phyloP scores from a whole-genome alignment of 2,113 vertebrate genomes.

The Carlito syrichta region DNA sequence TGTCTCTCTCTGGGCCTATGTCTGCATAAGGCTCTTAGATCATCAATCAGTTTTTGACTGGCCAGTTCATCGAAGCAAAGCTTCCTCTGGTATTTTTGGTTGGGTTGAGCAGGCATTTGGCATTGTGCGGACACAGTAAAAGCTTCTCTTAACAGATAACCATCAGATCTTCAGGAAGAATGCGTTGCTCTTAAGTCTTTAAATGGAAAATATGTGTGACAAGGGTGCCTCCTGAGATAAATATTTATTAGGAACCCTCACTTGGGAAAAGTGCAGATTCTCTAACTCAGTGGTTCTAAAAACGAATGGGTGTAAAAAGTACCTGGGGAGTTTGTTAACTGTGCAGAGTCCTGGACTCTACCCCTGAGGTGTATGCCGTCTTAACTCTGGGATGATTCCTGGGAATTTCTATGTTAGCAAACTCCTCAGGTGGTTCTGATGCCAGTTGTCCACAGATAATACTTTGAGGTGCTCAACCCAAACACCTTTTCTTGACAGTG shows the following conservation, averaged over 20 bases:
- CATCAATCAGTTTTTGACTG: conserved; percentile 50
- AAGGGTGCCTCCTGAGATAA: neutral
- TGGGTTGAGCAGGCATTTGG: neutral
- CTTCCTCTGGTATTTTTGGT: neutral
- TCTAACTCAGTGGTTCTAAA: neutral
- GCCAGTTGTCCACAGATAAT: neutral
- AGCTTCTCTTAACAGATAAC: neutral
- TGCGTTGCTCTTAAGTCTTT: neutral
- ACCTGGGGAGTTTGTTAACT: neutral
- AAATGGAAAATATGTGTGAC: conserved; percentile 11
- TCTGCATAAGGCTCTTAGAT: neutral
- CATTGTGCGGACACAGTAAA: neutral
- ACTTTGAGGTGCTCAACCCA: neutral
- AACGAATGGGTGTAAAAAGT: neutral
- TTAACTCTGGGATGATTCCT: neutral
- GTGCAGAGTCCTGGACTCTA: neutral
- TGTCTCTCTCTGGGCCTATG: neutral
- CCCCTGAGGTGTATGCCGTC: neutral
- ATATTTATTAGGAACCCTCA: conserved; percentile 23
- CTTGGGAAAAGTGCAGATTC: neutral
- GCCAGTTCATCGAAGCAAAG: neutral
- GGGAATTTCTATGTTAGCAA: neutral
- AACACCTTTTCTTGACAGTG: neutral
- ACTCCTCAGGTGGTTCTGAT: neutral
- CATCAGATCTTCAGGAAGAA: conserved; percentile 15